phyloP scores from a whole-genome alignment of 2,797 vertebrate genomes.

The Brotogeris chrysoptera region DNA sequence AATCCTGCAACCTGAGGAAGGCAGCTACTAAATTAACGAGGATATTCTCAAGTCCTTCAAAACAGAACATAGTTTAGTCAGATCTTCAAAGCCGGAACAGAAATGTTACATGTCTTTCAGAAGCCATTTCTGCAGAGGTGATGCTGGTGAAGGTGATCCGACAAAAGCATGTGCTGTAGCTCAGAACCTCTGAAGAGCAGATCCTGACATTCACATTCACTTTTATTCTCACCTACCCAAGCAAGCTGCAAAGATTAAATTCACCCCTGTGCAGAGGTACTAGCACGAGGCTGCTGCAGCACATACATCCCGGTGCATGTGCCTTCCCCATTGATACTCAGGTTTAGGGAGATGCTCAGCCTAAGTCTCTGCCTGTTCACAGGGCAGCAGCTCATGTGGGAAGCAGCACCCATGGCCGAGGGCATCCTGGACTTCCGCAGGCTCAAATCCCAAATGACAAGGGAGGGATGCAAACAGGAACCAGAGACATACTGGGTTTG shows the following conservation, averaged over 20 bases:
- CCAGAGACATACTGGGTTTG: not conserved
- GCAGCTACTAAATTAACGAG: slow-evolving; percentile 69
- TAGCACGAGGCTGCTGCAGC: not conserved
- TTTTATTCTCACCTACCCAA: not conserved
- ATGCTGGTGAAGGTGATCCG: not conserved
- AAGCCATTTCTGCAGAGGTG: slow-evolving; percentile 12
- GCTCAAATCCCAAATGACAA: not conserved
- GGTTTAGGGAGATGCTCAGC: not conserved
- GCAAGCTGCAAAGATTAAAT: not conserved
- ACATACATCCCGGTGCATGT: not conserved
- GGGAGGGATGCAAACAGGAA: not conserved
- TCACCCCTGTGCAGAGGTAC: not conserved
- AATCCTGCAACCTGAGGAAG: slow-evolving; percentile 61
- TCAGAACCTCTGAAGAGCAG: not conserved
- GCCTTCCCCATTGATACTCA: not conserved
- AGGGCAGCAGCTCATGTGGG: not conserved
- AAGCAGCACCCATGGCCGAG: not conserved
- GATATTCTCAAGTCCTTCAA: slow-evolving; percentile 61
- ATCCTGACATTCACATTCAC: not conserved
- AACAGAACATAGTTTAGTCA: slow-evolving; percentile 66
- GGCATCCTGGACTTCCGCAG: fast-evolving
- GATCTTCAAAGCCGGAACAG: slow-evolving; percentile 59
- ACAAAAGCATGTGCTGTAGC: not conserved
- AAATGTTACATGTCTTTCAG: slow-evolving; percentile 41
- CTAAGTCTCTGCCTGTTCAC: fast-evolving